These are phyloP conservation scores for Crambe crambe DNA, from an alignment of 37 sponge, comb jelly and placozoan genomes.

Conservation along the genomic window DNA sequence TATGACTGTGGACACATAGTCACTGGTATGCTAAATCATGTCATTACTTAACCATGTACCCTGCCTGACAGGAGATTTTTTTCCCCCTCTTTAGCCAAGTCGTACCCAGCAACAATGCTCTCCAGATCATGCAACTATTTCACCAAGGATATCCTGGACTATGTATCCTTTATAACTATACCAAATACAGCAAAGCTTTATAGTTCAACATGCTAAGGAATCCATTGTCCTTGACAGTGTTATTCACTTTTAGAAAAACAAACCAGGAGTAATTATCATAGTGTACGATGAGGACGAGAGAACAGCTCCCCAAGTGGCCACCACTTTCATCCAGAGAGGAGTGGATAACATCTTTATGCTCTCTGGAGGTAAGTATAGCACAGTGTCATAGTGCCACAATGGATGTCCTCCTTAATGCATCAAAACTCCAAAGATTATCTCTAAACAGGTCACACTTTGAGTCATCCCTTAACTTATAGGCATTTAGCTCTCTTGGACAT, in stretches of 20 bases:
- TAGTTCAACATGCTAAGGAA: not conserved
- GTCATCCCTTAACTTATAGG: no score
- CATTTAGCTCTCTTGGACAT: no score
- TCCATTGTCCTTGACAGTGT: not conserved
- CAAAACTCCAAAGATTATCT: no score
- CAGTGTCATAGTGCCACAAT: not conserved
- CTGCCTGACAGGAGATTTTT: not conserved
- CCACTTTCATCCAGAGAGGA: constrained; percentile 90
- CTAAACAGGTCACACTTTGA: no score
- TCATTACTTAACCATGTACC: not conserved
- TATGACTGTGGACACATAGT: constrained; percentile 92
- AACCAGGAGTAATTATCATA: constrained; percentile 92
- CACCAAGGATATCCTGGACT: constrained; percentile 90
- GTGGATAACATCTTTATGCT: constrained; percentile 98
- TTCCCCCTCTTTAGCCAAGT: constrained; percentile 55
- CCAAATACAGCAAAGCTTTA: not conserved
- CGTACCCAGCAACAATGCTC: constrained; percentile 87
- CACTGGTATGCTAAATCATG: constrained; percentile 54
- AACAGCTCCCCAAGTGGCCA: constrained; percentile 88
- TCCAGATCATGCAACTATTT: constrained; percentile 94
- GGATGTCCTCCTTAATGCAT: not conserved
- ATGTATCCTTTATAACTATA: constrained; percentile 72
- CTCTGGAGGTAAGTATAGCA: constrained; percentile 81
- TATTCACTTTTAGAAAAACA: constrained; percentile 73
- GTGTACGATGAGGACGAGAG: constrained; percentile 98